A percentile compares a stretch with the other conserved stretches of the same genome.
phyloP scores from a whole-genome alignment of 2,113 vertebrate genomes.

The Albula goreensis region DNA sequence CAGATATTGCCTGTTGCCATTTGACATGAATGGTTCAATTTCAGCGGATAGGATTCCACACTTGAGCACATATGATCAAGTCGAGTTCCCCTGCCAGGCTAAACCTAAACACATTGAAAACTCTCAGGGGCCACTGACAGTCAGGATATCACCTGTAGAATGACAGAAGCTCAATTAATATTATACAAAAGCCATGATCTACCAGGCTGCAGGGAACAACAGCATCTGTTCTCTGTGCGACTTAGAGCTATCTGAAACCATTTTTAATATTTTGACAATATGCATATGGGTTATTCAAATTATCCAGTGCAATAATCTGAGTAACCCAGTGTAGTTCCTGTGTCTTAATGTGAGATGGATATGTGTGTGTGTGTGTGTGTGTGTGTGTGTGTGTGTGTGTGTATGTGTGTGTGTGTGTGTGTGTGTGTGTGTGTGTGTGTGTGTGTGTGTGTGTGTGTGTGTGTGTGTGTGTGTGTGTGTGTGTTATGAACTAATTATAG shows the following conservation, averaged over 20 bases:
- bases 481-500: background rate
- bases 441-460: background rate
- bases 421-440: background rate
- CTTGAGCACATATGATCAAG: no score
- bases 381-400: background rate
- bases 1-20: no score
- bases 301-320: constrained; percentile 40
- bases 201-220: constrained; percentile 50
- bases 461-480: background rate
- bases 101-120: background rate
- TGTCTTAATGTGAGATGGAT: no score
- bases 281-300: constrained; percentile 47
- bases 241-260: constrained; percentile 30
- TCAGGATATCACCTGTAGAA: constrained; percentile 48
- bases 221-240: constrained; percentile 57
- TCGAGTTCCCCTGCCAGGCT: no score
- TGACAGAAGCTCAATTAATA: constrained; percentile 67
- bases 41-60: no score
- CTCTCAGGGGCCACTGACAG: constrained; percentile 46
- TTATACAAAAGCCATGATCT: constrained; percentile 57
- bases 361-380: background rate
- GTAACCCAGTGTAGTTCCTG: background rate
- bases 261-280: constrained; percentile 39
- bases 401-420: background rate
- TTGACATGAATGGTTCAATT: no score